Evolutionary conservation across 2,888 invertebrate species (phyloP).

Genomic region (Clepsis dumicolana): DNA sequence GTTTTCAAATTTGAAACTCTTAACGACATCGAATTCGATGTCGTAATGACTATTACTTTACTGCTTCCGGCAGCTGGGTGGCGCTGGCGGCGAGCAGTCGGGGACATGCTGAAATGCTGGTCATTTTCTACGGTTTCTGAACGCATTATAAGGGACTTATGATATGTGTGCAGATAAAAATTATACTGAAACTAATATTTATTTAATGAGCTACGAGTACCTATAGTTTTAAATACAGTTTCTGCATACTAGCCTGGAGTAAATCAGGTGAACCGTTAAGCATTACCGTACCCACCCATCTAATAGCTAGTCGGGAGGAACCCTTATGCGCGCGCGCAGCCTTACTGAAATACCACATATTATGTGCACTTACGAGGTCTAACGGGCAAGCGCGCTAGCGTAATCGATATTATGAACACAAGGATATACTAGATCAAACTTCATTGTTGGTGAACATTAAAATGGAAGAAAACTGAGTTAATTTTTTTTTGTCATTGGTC

Average conservation of each 20-base stretch:
- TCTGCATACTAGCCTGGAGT: background rate
- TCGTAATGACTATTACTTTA: too few relatives aligned
- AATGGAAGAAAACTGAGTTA: background rate
- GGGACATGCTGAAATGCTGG: too few relatives aligned
- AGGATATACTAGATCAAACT: conserved; percentile 18
- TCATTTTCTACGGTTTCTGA: too few relatives aligned
- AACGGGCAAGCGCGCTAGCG: conserved; percentile 31
- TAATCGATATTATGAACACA: conserved; percentile 26
- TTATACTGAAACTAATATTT: background rate
- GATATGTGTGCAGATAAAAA: too few relatives aligned
- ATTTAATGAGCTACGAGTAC: background rate
- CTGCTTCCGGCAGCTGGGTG: too few relatives aligned
- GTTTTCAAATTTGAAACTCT: too few relatives aligned
- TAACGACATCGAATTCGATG: too few relatives aligned
- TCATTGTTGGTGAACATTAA: background rate
- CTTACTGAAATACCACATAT: conserved; percentile 41
- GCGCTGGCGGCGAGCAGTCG: too few relatives aligned
- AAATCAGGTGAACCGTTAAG: conserved; percentile 27
- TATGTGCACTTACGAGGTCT: conserved; percentile 36
- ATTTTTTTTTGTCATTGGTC: background rate
- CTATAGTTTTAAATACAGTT: background rate
- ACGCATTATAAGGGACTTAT: too few relatives aligned
- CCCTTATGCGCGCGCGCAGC: conserved; percentile 23
- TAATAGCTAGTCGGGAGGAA: conserved; percentile 19
- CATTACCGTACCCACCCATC: conserved; percentile 17